Evolutionary conservation across 2,888 invertebrate species (phyloP).

Genomic region (Clistopyga incitator): DNA sequence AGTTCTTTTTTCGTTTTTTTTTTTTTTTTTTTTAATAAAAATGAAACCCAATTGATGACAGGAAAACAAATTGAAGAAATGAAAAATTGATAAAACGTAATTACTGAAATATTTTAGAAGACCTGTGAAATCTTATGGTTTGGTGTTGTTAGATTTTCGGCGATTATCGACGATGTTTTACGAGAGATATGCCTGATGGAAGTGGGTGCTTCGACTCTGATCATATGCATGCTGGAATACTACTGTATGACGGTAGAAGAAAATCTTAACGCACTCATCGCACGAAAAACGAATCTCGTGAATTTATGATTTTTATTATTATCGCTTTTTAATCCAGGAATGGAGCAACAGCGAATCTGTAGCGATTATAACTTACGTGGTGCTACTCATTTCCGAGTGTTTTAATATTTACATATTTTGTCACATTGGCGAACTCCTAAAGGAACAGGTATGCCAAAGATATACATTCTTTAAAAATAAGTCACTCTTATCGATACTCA

Average conservation of each 20-base stretch:
- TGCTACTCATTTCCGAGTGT: conserved; percentile 42
- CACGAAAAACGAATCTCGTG: not conserved
- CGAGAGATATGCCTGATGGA: conserved; percentile 77
- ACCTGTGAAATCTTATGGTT: not conserved
- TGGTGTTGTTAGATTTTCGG: conserved; percentile 72
- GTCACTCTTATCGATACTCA: too few relatives aligned
- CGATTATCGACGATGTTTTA: conserved; percentile 73
- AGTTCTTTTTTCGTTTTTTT: conserved; percentile 36
- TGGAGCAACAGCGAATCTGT: conserved; percentile 54
- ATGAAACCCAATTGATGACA: too few relatives aligned
- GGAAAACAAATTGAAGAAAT: too few relatives aligned
- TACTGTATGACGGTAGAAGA: conserved; percentile 76
- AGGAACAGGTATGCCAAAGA: conserved; percentile 41
- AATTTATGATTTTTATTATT: not conserved
- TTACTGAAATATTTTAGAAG: not conserved
- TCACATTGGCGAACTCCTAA: conserved; percentile 59
- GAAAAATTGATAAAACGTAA: not conserved
- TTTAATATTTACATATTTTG: conserved; percentile 64
- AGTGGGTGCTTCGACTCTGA: conserved; percentile 75
- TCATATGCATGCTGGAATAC: conserved; percentile 79
- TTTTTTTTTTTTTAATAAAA: too few relatives aligned
- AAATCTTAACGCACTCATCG: not conserved
- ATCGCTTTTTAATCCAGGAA: conserved; percentile 23
- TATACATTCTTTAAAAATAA: not conserved
- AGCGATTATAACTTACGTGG: conserved; percentile 45